A percentile compares a stretch with the other conserved stretches of the same genome.
Conservation (phyloP, 1,140 invertebrate species). For the Aphis craccivora region DNA sequence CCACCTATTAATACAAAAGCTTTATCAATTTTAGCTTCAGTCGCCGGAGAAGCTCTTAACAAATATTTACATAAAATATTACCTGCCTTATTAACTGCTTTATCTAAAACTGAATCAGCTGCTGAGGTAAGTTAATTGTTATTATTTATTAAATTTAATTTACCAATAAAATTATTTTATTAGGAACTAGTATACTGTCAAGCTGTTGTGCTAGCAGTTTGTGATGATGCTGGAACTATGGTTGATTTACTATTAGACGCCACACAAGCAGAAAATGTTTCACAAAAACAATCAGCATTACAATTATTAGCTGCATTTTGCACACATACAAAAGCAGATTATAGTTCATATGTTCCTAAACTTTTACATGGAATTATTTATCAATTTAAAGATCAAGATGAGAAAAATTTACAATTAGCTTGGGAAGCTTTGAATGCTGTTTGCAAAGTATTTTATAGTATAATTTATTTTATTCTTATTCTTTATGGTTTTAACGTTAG, state of each 20-base stretch:
- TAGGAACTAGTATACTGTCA: conserved; percentile 93
- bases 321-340: conserved; percentile 84
- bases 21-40: conserved; percentile 88
- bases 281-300: conserved; percentile 78
- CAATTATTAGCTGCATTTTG: conserved; percentile 91
- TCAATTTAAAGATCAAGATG: conserved; percentile 81
- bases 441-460: conserved; percentile 72
- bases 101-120: conserved; percentile 70
- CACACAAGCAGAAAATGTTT: conserved; percentile 71
- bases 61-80: conserved; percentile 90
- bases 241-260: conserved; percentile 88
- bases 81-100: conserved; percentile 83
- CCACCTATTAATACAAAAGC: conserved; percentile 91
- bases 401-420: conserved; percentile 78
- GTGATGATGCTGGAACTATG: conserved; percentile 85
- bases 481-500: conserved; percentile 41
- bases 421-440: conserved; percentile 92
- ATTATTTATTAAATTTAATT: conserved; percentile 53
- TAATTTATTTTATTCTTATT: neutral
- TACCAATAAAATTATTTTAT: conserved; percentile 51
- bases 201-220: conserved; percentile 88
- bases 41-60: conserved; percentile 91
- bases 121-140: conserved; percentile 38
- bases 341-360: conserved; percentile 85
- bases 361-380: conserved; percentile 86